Conservation (phyloP, 2,797 vertebrate species). For the Danio jaintianensis region DNA sequence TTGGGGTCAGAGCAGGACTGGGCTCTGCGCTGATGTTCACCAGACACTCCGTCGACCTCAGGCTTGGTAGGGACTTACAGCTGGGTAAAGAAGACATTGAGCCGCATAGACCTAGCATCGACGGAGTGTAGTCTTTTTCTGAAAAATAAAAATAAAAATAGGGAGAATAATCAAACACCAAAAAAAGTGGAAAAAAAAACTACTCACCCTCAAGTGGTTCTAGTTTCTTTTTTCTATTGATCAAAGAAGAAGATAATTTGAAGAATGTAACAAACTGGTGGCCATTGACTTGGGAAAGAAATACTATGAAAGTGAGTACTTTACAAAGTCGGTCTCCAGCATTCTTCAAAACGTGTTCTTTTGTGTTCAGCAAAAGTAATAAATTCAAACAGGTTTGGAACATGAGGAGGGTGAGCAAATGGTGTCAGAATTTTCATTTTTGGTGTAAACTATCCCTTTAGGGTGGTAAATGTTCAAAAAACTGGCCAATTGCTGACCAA, state of each 20-base stretch:
- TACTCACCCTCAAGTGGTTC: not conserved
- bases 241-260: not conserved
- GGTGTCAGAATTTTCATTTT: no score
- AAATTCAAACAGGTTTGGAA: no score
- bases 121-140: conserved; percentile 95
- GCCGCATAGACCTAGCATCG: conserved; percentile 95
- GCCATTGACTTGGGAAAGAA: not conserved
- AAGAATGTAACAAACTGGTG: not conserved
- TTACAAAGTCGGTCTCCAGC: no score
- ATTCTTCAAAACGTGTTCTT: no score
- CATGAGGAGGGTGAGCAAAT: no score
- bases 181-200: no score
- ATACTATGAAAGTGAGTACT: no score
- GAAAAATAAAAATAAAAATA: conserved; percentile 36
- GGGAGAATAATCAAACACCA: not conserved
- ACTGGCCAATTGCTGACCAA: no score
- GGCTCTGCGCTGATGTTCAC: conserved; percentile 94
- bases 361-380: no score
- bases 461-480: no score
- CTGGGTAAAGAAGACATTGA: conserved; percentile 94
- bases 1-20: conserved; percentile 92
- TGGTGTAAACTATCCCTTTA: no score
- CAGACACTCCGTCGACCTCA: conserved; percentile 98
- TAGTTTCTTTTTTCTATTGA: not conserved
- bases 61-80: conserved; percentile 94